phyloP scores from a whole-genome alignment of 2,113 vertebrate species.

The Carollia perspicillata region DNA sequence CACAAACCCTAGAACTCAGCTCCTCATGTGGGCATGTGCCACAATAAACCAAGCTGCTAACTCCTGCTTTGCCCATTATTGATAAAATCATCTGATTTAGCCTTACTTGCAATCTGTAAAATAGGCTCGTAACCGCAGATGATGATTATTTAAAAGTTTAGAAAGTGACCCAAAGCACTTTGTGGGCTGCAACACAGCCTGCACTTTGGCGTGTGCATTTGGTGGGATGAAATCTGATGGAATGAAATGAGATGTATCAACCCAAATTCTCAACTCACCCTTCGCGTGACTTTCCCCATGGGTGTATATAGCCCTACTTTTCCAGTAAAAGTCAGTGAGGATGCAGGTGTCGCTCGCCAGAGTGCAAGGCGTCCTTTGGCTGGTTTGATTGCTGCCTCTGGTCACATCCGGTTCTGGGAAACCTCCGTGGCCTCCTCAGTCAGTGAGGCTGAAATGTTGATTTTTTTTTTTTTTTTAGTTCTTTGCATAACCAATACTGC shows the following conservation, averaged over 20 bases:
- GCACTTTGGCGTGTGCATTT: background rate
- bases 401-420: background rate
- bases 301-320: background rate
- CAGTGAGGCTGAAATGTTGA: background rate
- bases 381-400: background rate
- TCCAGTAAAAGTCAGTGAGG: background rate
- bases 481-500: background rate
- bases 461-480: background rate
- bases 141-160: background rate
- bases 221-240: background rate
- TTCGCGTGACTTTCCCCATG: background rate
- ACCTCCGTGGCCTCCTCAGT: no score
- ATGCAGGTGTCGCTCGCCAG: background rate
- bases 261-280: background rate
- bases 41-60: background rate
- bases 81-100: background rate
- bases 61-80: background rate
- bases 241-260: background rate
- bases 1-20: background rate
- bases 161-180: background rate
- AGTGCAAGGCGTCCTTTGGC: background rate
- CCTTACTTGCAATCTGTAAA: background rate
- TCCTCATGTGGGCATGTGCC: background rate
- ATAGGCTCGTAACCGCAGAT: background rate
- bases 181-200: background rate